These are phyloP conservation scores for Gallinago jamesoni DNA, from an alignment of 2,113 vertebrate species.

Conservation along the genomic window DNA sequence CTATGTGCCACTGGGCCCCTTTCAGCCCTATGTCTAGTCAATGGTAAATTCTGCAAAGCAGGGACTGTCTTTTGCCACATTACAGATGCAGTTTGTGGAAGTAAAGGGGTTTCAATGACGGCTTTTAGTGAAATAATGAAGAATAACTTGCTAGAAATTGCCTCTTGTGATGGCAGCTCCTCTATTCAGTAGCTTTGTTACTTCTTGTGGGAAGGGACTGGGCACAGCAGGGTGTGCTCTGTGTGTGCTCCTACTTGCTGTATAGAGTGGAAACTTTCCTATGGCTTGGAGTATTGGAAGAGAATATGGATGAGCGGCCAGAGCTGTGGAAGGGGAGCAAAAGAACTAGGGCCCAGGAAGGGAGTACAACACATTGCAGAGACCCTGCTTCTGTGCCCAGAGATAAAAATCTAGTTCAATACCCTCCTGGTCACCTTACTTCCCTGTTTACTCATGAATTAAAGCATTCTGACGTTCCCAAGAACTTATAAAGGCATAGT, in stretches of 20 bases:
- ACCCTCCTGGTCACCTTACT: not conserved
- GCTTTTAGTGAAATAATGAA: not conserved
- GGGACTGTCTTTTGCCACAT: not conserved
- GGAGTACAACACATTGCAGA: not conserved
- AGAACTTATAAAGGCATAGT: not conserved
- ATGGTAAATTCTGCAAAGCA: not conserved
- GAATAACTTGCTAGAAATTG: not conserved
- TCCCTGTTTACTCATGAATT: not conserved
- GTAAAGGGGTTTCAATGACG: not conserved
- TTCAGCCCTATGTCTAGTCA: not conserved
- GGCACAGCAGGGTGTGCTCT: not conserved
- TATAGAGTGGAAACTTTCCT: not conserved
- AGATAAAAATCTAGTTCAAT: not conserved
- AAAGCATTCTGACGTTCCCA: not conserved
- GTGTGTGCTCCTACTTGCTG: fast-evolving
- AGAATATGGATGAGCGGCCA: not conserved
- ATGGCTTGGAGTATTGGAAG: not conserved
- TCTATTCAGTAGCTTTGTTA: fast-evolving
- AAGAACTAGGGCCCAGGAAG: not conserved
- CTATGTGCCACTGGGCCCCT: not conserved
- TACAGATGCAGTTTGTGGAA: fast-evolving
- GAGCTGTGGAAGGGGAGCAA: not conserved
- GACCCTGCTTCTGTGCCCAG: not conserved
- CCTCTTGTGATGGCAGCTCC: not conserved
- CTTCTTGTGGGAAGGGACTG: not conserved